Evolutionary conservation across 2,888 invertebrate species (phyloP).

Genomic region (Leucoma salicis): DNA sequence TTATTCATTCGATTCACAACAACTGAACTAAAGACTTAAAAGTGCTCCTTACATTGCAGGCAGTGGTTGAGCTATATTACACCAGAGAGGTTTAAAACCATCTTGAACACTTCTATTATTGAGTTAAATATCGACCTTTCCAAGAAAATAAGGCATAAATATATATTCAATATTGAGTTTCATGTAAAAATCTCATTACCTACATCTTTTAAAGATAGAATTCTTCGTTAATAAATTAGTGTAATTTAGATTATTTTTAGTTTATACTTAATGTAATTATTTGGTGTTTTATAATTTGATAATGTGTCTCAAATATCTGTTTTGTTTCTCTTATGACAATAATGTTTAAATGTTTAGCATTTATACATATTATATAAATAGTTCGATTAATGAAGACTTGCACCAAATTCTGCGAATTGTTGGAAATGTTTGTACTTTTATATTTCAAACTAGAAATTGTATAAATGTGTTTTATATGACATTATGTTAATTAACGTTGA

Average conservation of each 20-base stretch:
- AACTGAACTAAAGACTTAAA: neutral
- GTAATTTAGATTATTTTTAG: neutral
- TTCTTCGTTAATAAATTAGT: neutral
- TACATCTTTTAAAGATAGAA: neutral
- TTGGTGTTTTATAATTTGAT: neutral
- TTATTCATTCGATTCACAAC: neutral
- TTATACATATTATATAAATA: conserved; percentile 38
- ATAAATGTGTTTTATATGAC: conserved; percentile 64
- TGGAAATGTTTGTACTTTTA: conserved; percentile 76
- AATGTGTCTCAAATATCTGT: conserved; percentile 2
- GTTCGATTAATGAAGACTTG: conserved; percentile 19
- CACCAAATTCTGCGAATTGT: conserved; percentile 43
- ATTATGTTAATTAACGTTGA: conserved; percentile 57
- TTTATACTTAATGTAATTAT: neutral
- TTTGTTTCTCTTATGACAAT: neutral
- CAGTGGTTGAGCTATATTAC: too few relatives aligned
- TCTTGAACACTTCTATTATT: neutral
- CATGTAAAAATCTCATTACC: neutral
- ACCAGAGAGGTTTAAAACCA: too few relatives aligned
- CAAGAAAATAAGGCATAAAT: neutral
- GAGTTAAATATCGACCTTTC: neutral
- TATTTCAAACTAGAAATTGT: conserved; percentile 51
- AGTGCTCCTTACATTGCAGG: conserved; percentile 3
- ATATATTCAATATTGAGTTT: neutral
- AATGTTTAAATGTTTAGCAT: conserved; percentile 44